These are phyloP conservation scores for Ceramica pisi DNA, from an alignment of 2,888 invertebrate species.

Conservation along the genomic window DNA sequence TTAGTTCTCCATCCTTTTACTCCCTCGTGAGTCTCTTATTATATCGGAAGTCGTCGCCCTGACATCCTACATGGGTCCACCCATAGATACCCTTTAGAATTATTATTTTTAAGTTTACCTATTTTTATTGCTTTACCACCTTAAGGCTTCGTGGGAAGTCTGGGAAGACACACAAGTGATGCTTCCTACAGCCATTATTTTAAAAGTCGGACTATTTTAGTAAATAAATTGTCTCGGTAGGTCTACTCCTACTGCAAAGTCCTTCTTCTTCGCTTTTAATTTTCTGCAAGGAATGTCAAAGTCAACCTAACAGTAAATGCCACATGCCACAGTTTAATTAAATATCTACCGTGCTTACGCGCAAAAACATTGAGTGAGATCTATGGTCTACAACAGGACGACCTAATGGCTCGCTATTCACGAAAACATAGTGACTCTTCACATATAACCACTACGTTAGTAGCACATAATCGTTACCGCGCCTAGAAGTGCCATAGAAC, in stretches of 20 bases:
- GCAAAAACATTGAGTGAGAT: neutral
- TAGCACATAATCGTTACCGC: slow-evolving; percentile 6
- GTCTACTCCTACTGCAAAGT: too few species aligned
- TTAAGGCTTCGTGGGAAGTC: slow-evolving; percentile 15
- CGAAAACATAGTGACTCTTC: slow-evolving; percentile 6
- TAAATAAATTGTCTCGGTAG: too few species aligned
- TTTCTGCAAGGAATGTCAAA: too few species aligned
- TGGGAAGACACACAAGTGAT: slow-evolving; percentile 4
- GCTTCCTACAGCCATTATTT: slow-evolving; percentile 1
- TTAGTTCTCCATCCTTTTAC: neutral
- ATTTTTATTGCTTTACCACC: neutral
- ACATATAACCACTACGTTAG: neutral
- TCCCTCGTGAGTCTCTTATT: neutral
- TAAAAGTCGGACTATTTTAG: neutral
- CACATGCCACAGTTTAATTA: too few species aligned
- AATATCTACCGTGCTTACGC: too few species aligned
- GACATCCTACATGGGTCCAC: neutral
- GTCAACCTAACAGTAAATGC: too few species aligned
- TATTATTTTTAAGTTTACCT: too few species aligned
- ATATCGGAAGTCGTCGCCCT: slow-evolving; percentile 1
- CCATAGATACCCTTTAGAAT: too few species aligned
- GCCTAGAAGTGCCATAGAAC: slow-evolving; percentile 27
- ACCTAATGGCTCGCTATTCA: neutral
- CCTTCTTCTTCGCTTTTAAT: neutral
- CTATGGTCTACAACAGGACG: neutral